Evolutionary conservation across 2,113 vertebrate genomes (phyloP), one percentile per base, ranked within the genome.

Genomic region (Lepus americanus): DNA sequence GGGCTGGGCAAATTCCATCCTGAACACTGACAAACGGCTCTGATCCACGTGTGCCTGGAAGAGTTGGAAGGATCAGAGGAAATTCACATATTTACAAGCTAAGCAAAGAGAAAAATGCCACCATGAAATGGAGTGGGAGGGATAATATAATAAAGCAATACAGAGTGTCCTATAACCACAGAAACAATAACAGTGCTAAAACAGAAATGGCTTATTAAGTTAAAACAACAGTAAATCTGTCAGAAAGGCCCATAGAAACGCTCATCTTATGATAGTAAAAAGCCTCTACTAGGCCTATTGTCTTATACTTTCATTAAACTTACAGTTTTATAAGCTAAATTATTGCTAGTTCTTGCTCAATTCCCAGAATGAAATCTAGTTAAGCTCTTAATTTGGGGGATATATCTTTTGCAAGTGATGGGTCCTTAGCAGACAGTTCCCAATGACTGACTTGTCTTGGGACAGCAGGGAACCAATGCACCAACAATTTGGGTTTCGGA

Each of bases 151-250:
- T 97, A 96, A 97, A 97, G 95, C 97, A 97, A 97, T 94, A 97
- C 90, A 96, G 61, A 95, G 61, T 85, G 97, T 98, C 97, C 94
- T 96, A 97, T 96, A 96, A 93, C 92, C 93, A 85, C 19, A 10
- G 89, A 73, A 88, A 95, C 86, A 92, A 83, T 91, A 92, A 85
- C 33, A 97, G 95, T 49, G 69, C 92, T 98, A 98, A 98, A 97
- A 85, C 96, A 97, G 97, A 98, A 96, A 96, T 91, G 95, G 97
- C 95, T 98, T 98, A 98, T 98, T 97, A 98, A 97, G 97, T 88
- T 94, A 96, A 98, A 95, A 94, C 86, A 90, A 96, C 69, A 92
- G 97, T 98, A 98, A 98, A 98, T 98, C 98, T 97, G 95, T 96
- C 96, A 83, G 95, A 96, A 88, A 87, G 92, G 94, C 93, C 96